Conservation (phyloP, 2,113 vertebrate genomes). For the Chaetodon auriga region DNA sequence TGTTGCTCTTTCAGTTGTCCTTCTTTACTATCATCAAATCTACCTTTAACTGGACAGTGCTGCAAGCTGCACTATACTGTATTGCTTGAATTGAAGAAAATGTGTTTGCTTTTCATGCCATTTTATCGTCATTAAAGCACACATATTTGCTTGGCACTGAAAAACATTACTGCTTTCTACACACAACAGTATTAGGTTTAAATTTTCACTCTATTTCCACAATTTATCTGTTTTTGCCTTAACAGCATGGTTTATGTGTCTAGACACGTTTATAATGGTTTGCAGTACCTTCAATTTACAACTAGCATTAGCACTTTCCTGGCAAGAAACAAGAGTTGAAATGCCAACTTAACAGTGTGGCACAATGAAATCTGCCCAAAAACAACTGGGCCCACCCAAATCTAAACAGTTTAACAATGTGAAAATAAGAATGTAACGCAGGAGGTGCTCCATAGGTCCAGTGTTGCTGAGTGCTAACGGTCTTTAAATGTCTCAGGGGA, state of each 20-base stretch:
- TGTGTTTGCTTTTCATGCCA: too few relatives aligned
- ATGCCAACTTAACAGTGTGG: constrained; percentile 53
- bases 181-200: constrained; percentile 38
- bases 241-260: constrained; percentile 66
- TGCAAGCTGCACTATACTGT: too few relatives aligned
- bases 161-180: constrained; percentile 21
- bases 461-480: constrained; percentile 14
- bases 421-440: constrained; percentile 20
- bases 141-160: constrained; percentile 18
- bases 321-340: constrained; percentile 47
- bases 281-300: constrained; percentile 55
- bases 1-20: neutral
- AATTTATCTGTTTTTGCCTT: constrained; percentile 46
- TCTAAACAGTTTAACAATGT: constrained; percentile 35
- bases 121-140: neutral
- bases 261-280: constrained; percentile 65
- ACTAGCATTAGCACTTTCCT: constrained; percentile 65
- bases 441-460: neutral
- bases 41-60: neutral
- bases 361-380: constrained; percentile 50
- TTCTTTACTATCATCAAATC: neutral
- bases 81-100: too few relatives aligned
- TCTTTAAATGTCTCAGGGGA: constrained; percentile 41
- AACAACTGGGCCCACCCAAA: constrained; percentile 43
- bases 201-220: constrained; percentile 58